These are phyloP conservation scores for Gasteruption jaculator DNA, from an alignment of 2,888 invertebrate species.

Conservation along the genomic window DNA sequence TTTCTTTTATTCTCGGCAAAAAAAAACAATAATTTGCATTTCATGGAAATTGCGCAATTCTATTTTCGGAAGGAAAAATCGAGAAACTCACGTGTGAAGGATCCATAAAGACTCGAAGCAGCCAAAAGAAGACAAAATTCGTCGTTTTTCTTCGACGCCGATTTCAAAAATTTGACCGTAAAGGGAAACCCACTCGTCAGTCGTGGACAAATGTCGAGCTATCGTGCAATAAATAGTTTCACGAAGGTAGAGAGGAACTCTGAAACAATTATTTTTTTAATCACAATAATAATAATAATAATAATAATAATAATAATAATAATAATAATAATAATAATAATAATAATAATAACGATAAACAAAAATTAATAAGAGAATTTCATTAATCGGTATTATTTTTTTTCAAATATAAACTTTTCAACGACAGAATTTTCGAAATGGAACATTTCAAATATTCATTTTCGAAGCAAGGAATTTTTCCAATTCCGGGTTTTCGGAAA, in stretches of 20 bases:
- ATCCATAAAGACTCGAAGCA: constrained; percentile 43
- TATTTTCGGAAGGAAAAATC: not conserved
- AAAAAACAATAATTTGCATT: constrained; percentile 18
- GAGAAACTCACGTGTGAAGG: constrained; percentile 36
- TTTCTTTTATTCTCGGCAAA: no score
- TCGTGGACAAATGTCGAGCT: constrained; percentile 35
- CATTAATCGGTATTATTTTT: not conserved
- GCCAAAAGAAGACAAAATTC: constrained; percentile 37
- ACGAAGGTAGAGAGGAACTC: constrained; percentile 33
- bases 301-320: not conserved
- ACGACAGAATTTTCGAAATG: not conserved
- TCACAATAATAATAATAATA: constrained; percentile 2
- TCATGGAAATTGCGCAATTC: constrained; percentile 10
- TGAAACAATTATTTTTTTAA: constrained; percentile 20
- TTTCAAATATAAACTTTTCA: not conserved
- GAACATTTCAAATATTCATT: not conserved
- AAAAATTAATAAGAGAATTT: not conserved
- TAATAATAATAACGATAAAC: constrained; percentile 1
- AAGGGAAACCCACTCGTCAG: constrained; percentile 38
- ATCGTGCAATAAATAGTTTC: constrained; percentile 37
- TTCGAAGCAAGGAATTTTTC: no score
- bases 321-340: not conserved
- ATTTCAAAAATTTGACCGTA: no score
- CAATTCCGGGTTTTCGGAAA: no score
- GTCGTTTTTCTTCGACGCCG: constrained; percentile 38